Evolutionary conservation across 2,113 vertebrate species (phyloP).

Genomic region (Paratilapia polleni): DNA sequence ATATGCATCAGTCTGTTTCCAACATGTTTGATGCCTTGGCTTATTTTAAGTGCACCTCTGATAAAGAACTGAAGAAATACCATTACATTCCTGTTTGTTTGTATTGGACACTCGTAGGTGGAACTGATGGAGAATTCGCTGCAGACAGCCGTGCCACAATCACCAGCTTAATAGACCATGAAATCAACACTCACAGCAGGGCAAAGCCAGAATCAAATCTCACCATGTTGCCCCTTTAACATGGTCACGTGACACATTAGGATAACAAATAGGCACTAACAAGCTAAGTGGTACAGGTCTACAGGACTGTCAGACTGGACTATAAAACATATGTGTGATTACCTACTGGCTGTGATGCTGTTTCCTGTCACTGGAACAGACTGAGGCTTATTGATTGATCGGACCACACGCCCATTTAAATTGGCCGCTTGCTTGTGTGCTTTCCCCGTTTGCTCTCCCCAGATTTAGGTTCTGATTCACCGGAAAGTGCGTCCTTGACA

Average conservation of each 20-base stretch:
- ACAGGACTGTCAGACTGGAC: neutral
- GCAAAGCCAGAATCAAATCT: neutral
- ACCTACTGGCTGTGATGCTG: neutral
- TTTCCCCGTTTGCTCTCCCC: neutral
- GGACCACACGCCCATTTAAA: neutral
- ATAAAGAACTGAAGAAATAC: neutral
- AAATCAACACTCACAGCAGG: constrained; percentile 59
- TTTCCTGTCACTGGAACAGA: constrained; percentile 13
- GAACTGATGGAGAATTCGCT: constrained; percentile 50
- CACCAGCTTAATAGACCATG: constrained; percentile 56
- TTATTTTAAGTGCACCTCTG: neutral
- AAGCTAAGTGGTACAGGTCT: constrained; percentile 28
- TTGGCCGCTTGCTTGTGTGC: neutral
- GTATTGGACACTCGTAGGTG: constrained; percentile 6
- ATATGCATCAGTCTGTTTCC: neutral
- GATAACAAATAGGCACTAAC: constrained; percentile 46
- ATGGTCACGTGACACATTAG: constrained; percentile 51
- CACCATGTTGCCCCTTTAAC: constrained; percentile 33
- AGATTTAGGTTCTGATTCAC: constrained; percentile 6
- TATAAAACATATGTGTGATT: neutral
- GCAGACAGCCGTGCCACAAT: constrained; percentile 51
- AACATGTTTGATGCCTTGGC: neutral
- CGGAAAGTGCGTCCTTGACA: constrained; percentile 28
- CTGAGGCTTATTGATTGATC: neutral
- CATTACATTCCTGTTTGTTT: neutral